phyloP scores from a whole-genome alignment of 2,888 invertebrate species.

The Catocala fraxini region DNA sequence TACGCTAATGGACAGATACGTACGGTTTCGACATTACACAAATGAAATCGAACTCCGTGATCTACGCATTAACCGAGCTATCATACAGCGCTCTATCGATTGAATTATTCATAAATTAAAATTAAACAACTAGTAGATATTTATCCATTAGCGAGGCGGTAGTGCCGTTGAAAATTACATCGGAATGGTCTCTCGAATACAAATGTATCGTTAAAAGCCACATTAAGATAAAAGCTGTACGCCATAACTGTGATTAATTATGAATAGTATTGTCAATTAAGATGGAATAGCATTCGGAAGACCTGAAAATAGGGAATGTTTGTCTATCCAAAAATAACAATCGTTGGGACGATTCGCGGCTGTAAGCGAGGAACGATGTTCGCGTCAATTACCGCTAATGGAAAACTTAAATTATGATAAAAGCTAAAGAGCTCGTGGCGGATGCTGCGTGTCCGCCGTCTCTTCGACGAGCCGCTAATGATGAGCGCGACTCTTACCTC shows the following conservation, averaged over 20 bases:
- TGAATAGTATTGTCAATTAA: constrained; percentile 85
- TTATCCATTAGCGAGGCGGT: constrained; percentile 80
- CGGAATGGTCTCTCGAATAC: constrained; percentile 79
- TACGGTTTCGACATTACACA: constrained; percentile 60
- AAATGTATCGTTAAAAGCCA: constrained; percentile 81
- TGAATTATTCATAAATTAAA: constrained; percentile 78
- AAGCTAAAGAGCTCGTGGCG: constrained; percentile 79
- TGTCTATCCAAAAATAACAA: constrained; percentile 84
- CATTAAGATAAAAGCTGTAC: constrained; percentile 84
- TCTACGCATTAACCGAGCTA: constrained; percentile 56
- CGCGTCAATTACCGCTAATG: constrained; percentile 87
- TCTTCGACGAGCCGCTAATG: constrained; percentile 54
- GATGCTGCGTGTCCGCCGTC: constrained; percentile 69
- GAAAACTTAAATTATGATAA: constrained; percentile 88
- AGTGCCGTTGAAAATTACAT: constrained; percentile 76
- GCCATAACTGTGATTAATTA: constrained; percentile 85
- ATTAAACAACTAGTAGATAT: constrained; percentile 76
- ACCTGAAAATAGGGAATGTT: constrained; percentile 83
- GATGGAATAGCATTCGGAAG: constrained; percentile 72
- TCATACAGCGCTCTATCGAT: constrained; percentile 52
- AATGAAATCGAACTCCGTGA: constrained; percentile 62
- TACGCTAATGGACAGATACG: constrained; percentile 60
- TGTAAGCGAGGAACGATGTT: constrained; percentile 87
- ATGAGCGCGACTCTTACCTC: constrained; percentile 43
- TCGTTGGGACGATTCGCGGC: constrained; percentile 75